Base-by-base conservation (phyloP, 2,797 vertebrate species). In the Pampus argenteus region DNA sequence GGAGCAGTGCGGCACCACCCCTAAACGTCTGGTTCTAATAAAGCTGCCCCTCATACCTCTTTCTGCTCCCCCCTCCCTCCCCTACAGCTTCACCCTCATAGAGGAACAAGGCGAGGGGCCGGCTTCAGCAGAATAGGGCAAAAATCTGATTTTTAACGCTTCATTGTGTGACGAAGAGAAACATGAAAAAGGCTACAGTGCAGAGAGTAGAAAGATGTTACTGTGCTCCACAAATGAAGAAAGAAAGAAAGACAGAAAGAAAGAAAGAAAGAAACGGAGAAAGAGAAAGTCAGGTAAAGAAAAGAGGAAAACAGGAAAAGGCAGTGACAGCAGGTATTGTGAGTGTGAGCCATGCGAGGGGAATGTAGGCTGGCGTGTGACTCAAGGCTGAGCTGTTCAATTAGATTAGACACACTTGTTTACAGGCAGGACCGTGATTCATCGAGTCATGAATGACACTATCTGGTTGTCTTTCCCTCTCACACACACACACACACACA, bases 21-120 rank as follows among this genome's bases (percentile, higher is more conserved):
- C 79, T 67, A 86, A 91, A 89, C 77, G 93, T 92, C 93, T 95
- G 94, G 81, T 94, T 95, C 88, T 93, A 94, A 95, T 95, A 94
- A 94, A 92, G 86, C 82, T 86, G 81, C 90, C 86, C 85, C 86
- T 90, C 79, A 66, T 85, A 87, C 85, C 84, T 81, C 84, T 73
- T 31, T 38, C 76, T 81, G 45, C 75, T 80, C 67, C n/a, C 38
- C 52, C 26, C n/a, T 23, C 11, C 54, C 34, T 3, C 34, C 29
- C 45, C 31, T 18, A 8, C 25, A 28, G 4, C 20, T 51, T 42
- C 61, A 17, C 72, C 58, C 71, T 61, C 67, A 56, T 48, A 38
- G 69, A 82, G 82, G 81, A 84, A 89, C 71, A 82, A 88, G 84
- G 62, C 70, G 76, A 87, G 90, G 87, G 88, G 84, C 82, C 87